Evolutionary conservation across 2,888 invertebrate genomes (phyloP), one percentile per base, ranked within the genome.

Genomic region (Vesta saturnalis): DNA sequence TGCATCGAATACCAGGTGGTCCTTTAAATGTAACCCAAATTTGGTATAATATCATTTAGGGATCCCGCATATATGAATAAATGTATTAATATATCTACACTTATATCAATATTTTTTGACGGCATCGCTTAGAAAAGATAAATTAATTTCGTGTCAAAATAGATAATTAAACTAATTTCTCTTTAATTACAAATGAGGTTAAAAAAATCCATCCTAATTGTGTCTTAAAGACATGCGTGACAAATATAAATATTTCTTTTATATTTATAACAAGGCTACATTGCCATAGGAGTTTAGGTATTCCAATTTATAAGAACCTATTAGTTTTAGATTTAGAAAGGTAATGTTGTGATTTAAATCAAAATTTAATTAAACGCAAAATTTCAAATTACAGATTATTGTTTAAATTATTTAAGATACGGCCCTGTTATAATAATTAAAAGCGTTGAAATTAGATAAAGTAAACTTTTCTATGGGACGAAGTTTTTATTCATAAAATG

Each of bases 171-270:
- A 46, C 18, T 19, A 47, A 16, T 49, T 47, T 39, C 30, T 64
- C 39, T 47, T 30, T 35, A 46, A 58, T 55, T 55, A 65, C 60
- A 23, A 60, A 65, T 19, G 60, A 60, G 21, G 54, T 54, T 60
- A 52, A 58, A 54, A 63, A 67, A 67, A 56, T 52, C 52, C 35
- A 22, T 35, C 63, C 56, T 18, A 67, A 63, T 67, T 67, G 58
- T 60, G 56, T 63, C 63, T 47, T 59, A 56, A 23, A 64, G 68
- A 68, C 68, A 56, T 68, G 68, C 68, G 68, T 68, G 68, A 68
- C 60, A 64, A 68, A 64, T 68, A 35, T 57, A 47, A 60, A 68
- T 68, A 68, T 60, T 56, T 68, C 68, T 64, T 68, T 49, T 59
- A 21, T 55, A 60, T 68, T 64, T 60, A 60, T 64, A 64, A 64